These are phyloP conservation scores for Pyrochroa serraticornis DNA, from an alignment of 2,888 invertebrate genomes.

Conservation along the genomic window DNA sequence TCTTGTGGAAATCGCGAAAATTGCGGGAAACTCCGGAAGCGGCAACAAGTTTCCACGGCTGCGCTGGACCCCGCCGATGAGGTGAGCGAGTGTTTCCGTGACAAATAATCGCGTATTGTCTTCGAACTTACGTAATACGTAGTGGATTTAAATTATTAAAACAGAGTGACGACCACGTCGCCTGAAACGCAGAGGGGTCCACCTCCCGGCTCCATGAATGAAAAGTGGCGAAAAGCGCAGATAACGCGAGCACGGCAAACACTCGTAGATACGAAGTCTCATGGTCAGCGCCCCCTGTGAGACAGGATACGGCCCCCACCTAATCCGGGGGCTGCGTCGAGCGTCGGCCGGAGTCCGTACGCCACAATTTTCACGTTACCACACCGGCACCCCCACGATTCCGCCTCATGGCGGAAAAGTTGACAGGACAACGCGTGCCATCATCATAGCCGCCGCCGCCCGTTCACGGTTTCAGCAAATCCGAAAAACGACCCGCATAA, in stretches of 20 bases:
- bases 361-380: conserved; percentile 18
- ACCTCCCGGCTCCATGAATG: too few species aligned
- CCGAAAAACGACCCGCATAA: conserved; percentile 51
- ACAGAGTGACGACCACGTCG: too few species aligned
- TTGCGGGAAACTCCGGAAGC: background rate
- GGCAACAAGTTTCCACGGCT: background rate
- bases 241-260: too few species aligned
- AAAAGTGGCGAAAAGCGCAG: background rate
- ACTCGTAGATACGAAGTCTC: conserved; percentile 36
- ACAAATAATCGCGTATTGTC: too few species aligned
- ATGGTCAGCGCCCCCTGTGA: conserved; percentile 50
- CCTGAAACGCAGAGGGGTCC: background rate
- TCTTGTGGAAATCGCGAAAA: too few species aligned
- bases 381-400: conserved; percentile 27
- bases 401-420: too few species aligned
- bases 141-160: too few species aligned
- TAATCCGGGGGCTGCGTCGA: conserved; percentile 51
- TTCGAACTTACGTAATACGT: too few species aligned
- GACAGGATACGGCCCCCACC: conserved; percentile 51
- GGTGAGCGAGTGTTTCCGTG: too few species aligned
- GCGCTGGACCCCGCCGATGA: too few species aligned
- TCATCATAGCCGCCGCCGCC: conserved; percentile 21
- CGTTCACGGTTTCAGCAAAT: conserved; percentile 32
- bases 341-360: conserved; percentile 34
- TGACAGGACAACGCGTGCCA: too few species aligned